Percentiles rank a stretch among this genome's conserved stretches.
Evolutionary conservation across 2,888 invertebrate genomes (phyloP).

Genomic region (Drosophila neotestacea): DNA sequence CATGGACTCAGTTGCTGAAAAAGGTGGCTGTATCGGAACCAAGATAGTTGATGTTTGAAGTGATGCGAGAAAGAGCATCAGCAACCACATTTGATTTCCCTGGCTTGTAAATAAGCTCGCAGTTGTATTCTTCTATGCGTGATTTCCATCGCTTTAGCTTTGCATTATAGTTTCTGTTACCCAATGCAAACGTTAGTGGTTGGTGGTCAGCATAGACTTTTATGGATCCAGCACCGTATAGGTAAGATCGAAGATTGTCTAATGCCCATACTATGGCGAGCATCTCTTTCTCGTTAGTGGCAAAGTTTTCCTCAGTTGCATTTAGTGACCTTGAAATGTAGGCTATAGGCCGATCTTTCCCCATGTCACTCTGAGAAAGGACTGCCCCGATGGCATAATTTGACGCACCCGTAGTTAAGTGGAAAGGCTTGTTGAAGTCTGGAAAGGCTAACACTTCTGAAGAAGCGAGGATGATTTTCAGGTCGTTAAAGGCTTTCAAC

Average conservation of each 20-base stretch:
- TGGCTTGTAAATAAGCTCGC: not conserved
- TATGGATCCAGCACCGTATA: not conserved
- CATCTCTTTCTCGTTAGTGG: too few relatives aligned
- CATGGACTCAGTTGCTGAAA: not conserved
- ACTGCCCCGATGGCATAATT: not conserved
- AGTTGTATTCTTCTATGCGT: conserved; percentile 1
- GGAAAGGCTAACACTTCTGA: not conserved
- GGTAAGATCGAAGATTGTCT: conserved; percentile 1
- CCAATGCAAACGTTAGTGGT: not conserved
- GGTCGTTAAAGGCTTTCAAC: too few relatives aligned
- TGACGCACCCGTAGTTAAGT: not conserved
- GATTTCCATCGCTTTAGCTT: not conserved
- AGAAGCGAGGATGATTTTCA: not conserved
- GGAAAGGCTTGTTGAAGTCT: not conserved
- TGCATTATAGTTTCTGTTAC: not conserved
- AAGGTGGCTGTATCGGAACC: not conserved
- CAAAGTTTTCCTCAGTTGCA: too few relatives aligned
- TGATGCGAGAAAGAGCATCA: not conserved
- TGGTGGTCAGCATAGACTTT: not conserved
- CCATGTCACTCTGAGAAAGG: too few relatives aligned
- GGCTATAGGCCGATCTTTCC: too few relatives aligned
- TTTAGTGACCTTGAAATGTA: too few relatives aligned
- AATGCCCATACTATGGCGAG: too few relatives aligned
- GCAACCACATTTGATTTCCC: not conserved
- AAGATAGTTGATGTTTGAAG: not conserved